phyloP scores from a whole-genome alignment of 2,113 vertebrate genomes.

The Hydrolagus affinis region DNA sequence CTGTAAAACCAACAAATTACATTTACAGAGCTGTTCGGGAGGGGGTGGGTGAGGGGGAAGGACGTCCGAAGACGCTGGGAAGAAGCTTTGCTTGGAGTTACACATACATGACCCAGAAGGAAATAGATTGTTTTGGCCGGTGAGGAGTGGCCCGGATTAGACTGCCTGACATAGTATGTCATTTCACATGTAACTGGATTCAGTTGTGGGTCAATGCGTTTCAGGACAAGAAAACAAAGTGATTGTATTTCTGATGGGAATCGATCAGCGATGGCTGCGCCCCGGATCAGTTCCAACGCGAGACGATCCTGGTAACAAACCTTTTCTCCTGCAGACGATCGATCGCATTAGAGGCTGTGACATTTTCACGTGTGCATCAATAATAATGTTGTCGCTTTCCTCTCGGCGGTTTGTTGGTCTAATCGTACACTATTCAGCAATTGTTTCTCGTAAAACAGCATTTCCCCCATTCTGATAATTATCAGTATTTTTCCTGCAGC shows the following conservation, averaged over 20 bases:
- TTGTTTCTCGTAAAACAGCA: not conserved
- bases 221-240: not conserved
- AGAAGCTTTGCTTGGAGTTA: too few species aligned
- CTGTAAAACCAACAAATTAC: conserved; percentile 42
- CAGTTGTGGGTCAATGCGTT: too few species aligned
- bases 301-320: not conserved
- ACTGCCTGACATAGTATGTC: too few species aligned
- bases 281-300: not conserved
- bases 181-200: too few species aligned
- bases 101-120: too few species aligned
- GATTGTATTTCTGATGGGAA: not conserved
- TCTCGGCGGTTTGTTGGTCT: not conserved
- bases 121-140: too few species aligned
- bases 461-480: conserved; percentile 5
- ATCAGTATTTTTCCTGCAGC: not conserved
- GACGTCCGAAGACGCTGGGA: too few species aligned
- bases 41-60: too few species aligned
- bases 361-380: not conserved
- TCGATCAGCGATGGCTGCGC: not conserved
- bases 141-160: too few species aligned
- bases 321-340: too few species aligned
- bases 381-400: not conserved
- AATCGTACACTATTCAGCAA: not conserved
- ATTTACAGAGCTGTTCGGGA: not conserved
- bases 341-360: not conserved